These are phyloP conservation scores for Orthosia gothica DNA, from an alignment of 2,888 invertebrate species.

Conservation along the genomic window DNA sequence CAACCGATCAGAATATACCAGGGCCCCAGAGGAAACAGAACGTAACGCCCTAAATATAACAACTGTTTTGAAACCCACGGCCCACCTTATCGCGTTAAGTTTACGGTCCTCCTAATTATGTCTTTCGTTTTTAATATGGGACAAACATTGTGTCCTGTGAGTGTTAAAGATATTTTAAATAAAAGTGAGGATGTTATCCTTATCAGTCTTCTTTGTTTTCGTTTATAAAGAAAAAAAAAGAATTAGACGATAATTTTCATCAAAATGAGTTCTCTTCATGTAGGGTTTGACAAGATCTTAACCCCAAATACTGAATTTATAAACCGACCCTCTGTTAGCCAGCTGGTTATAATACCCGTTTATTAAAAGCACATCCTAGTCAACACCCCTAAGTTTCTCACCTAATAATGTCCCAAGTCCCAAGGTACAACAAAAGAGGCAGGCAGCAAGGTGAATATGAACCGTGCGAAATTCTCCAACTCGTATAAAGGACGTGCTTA, in stretches of 20 bases:
- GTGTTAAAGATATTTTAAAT: constrained; percentile 16
- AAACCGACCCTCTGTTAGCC: no score
- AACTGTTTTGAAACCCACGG: constrained; percentile 74
- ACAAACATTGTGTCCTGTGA: constrained; percentile 29
- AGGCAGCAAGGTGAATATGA: constrained; percentile 66
- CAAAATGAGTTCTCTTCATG: no score
- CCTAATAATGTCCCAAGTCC: constrained; percentile 3
- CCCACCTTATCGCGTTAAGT: constrained; percentile 80
- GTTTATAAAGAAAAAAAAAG: background rate
- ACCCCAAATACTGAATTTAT: no score
- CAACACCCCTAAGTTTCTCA: background rate
- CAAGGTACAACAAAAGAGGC: constrained; percentile 48
- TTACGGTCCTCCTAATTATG: constrained; percentile 55
- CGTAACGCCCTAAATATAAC: constrained; percentile 87
- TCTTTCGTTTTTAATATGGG: constrained; percentile 41
- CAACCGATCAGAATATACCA: constrained; percentile 76
- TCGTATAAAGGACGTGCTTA: constrained; percentile 67
- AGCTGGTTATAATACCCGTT: background rate
- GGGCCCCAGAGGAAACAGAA: constrained; percentile 80
- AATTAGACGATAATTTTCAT: no score
- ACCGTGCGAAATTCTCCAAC: constrained; percentile 71
- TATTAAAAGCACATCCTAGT: background rate
- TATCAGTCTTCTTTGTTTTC: background rate
- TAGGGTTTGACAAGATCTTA: no score
- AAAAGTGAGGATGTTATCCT: background rate